Percentiles rank a stretch among this genome's conserved stretches.
These are phyloP conservation scores for Deladenus siricidicola DNA, from an alignment of 2,888 invertebrate species.

Conservation along the genomic window DNA sequence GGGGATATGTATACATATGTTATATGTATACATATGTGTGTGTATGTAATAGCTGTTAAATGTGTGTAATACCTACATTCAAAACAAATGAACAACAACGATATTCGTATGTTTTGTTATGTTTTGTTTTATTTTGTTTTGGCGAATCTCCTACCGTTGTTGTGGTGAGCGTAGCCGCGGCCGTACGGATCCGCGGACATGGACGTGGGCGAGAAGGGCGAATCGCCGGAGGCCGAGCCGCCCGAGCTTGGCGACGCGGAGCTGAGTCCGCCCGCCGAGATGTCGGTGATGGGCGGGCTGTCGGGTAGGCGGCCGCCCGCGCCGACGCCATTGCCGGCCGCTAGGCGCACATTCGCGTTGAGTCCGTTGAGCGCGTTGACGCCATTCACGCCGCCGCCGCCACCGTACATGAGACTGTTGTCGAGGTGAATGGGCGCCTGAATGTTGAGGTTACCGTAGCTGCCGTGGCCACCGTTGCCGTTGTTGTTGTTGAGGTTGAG, in stretches of 20 bases:
- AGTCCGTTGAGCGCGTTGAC: neutral
- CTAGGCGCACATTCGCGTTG: neutral
- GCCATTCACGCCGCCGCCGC: neutral
- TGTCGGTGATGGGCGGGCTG: conserved; percentile 50
- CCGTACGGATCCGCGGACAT: neutral
- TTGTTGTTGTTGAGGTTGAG: no score
- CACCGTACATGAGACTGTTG: conserved; percentile 20
- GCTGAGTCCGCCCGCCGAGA: conserved; percentile 32
- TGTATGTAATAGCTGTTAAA: no score
- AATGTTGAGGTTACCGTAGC: neutral
- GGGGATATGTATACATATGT: no score
- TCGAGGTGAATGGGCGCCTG: conserved; percentile 18
- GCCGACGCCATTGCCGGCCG: neutral
- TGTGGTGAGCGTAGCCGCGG: neutral
- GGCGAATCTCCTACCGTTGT: neutral
- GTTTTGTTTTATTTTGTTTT: neutral
- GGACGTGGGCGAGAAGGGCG: conserved; percentile 40
- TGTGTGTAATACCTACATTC: no score
- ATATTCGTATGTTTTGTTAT: no score
- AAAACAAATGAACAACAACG: no score
- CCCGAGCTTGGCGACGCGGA: neutral
- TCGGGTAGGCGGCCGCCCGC: conserved; percentile 38
- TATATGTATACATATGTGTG: no score
- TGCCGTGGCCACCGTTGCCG: neutral
- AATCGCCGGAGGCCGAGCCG: conserved; percentile 6